Percentiles rank a stretch among this genome's conserved stretches.
phyloP scores from a whole-genome alignment of 2,888 invertebrate species.

The Choreutis nemorana region DNA sequence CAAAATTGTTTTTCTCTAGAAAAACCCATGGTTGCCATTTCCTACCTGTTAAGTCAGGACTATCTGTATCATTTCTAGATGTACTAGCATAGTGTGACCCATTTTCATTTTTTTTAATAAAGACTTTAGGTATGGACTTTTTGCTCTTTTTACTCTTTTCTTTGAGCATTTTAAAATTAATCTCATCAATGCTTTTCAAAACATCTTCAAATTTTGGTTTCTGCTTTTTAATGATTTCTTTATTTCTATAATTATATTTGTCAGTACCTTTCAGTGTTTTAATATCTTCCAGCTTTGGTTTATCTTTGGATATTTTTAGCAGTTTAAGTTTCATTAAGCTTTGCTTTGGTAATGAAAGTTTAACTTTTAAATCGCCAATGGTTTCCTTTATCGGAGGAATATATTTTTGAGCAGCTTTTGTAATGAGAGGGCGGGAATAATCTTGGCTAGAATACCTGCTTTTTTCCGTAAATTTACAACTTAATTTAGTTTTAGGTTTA shows the following conservation, averaged over 20 bases:
- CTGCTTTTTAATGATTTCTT: conserved; percentile 34
- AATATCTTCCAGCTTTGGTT: conserved; percentile 24
- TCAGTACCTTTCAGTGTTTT: conserved; percentile 15
- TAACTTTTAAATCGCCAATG: conserved; percentile 46
- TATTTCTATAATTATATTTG: conserved; percentile 14
- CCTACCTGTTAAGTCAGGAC: conserved; percentile 55
- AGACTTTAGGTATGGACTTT: conserved; percentile 50
- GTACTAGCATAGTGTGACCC: conserved; percentile 59
- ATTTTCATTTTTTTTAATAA: conserved; percentile 53
- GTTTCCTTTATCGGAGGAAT: conserved; percentile 53
- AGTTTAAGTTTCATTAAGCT: conserved; percentile 48
- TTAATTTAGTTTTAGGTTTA: conserved; percentile 18
- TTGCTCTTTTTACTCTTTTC: conserved; percentile 42
- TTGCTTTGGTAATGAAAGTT: conserved; percentile 48
- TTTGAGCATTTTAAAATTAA: conserved; percentile 48
- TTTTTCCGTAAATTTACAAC: conserved; percentile 44
- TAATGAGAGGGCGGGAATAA: conserved; percentile 38
- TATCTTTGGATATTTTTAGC: conserved; percentile 42
- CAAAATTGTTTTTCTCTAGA: conserved; percentile 46
- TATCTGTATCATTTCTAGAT: conserved; percentile 27
- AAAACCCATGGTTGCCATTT: conserved; percentile 65
- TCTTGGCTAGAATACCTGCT: conserved; percentile 29
- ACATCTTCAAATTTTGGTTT: conserved; percentile 64
- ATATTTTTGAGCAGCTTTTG: conserved; percentile 61
- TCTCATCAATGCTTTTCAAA: conserved; percentile 57